Evolutionary conservation across 2,113 vertebrate species (phyloP), one percentile per base, ranked within the genome.

Genomic region (Cyrtonyx montezumae): DNA sequence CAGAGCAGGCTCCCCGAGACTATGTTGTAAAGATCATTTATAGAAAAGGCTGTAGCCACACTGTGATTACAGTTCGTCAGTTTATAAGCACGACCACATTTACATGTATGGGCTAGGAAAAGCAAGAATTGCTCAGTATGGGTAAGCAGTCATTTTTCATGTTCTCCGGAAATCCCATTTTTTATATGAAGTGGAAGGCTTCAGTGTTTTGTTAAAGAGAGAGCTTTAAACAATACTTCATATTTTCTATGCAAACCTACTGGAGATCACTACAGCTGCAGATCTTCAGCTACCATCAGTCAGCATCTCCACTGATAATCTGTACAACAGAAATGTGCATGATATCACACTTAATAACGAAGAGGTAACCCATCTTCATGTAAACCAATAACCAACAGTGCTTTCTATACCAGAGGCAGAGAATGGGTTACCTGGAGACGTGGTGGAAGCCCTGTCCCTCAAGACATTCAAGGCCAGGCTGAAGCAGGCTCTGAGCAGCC

Each of bases 301-400:
- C 53, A 82, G 5, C 15, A 46, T 8, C 48, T 49, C 7, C 53
- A 32, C 4, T 5, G 26, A 61, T 20, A 46, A 66, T 12, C 36
- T 5, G 55, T 1, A 42, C 62, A 66, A 21, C 0, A 53, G 40
- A 55, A 79, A 67, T 6, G 4, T 11, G 18, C 36, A 11, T 1
- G 14, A n/a, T 10, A 23, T 37, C 13, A 22, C 25, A 13, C 45
- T 68, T 49, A 40, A 36, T 4, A 7, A 48, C 48, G 34, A 42
- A 8, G 55, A 66, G 49, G 6, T 22, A 69, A 69, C n/a, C 21
- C 8, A 9, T 23, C 80, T 21, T 13, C 26, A 3, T 46, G 12
- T 21, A 6, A 51, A 48, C 28, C 66, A 37, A 43, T 0, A 37
- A 11, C 37, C 37, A 16, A 28, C 59, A 46, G 12, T 8, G 53